Evolutionary conservation across 2,797 vertebrate genomes (phyloP), one percentile per base, ranked within the genome.

Genomic region (Acestrorhynchus altus): DNA sequence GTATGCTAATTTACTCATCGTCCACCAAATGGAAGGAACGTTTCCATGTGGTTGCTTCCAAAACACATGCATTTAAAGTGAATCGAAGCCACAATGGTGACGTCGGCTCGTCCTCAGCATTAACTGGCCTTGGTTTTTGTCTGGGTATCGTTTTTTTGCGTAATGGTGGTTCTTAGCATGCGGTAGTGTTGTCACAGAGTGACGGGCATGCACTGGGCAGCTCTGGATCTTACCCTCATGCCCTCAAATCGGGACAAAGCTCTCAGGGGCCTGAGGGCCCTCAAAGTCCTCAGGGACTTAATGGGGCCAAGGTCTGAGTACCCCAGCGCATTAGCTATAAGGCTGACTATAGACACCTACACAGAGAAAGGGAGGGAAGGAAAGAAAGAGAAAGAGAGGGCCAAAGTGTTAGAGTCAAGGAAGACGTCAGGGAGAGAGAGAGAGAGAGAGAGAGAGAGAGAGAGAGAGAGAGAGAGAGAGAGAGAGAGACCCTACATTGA

Each of bases 181-280:
- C 90, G 83, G 87, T 83, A 71, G 85, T 89, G 85, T 87, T 89
- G 85, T 86, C 88, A 81, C 83, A 88, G 86, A 83, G 76, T 77
- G 74, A 93, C 84, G 73, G 88, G 94, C 97, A 99, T 99, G 98
- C 98, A 98, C 95, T 96, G 96, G 95, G 95, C 95, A 92, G 90
- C 89, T 90, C 92, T 84, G 83, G 84, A 92, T 96, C 98, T 99
- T 99, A 99, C 98, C 98, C 97, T 98, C 98, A 99, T 99, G 93
- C 98, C 98, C 96, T 99, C 98, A 99, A 99, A 99, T 94, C 98
- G 97, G 95, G 98, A 99, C 92, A 99, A 96, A 95, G 98, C 98
- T 96, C 98, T 99, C 96, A 99, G 96, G 93, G 98, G 98, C 94
- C 98, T 97, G 96, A 99, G 97, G 93, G 98, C 98, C 96, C 98